A percentile compares a stretch with the other conserved stretches of the same genome.
These are phyloP conservation scores for Cryptus armator DNA, from an alignment of 2,888 invertebrate genomes.

Conservation along the genomic window DNA sequence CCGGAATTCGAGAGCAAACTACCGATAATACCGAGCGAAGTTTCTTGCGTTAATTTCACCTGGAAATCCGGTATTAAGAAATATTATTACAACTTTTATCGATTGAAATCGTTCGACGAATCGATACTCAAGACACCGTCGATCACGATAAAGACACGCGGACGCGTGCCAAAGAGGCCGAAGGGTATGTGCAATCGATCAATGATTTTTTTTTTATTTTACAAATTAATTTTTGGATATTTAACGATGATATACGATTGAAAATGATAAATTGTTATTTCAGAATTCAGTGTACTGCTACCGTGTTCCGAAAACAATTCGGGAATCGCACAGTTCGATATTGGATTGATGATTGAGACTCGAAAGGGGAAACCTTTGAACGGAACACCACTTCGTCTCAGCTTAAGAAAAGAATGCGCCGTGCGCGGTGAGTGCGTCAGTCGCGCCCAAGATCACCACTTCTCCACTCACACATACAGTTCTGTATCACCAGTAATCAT, in stretches of 20 bases:
- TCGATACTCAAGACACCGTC: conserved; percentile 94
- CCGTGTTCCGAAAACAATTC: conserved; percentile 95
- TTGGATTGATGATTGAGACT: conserved; percentile 94
- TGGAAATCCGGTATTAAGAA: conserved; percentile 94
- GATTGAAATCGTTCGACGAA: conserved; percentile 93
- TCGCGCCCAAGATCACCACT: conserved; percentile 84
- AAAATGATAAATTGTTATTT: conserved; percentile 61
- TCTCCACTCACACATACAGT: conserved; percentile 83
- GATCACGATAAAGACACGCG: conserved; percentile 94
- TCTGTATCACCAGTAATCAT: conserved; percentile 84
- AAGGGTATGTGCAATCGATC: conserved; percentile 88
- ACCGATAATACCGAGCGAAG: conserved; percentile 96
- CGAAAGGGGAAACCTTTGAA: conserved; percentile 92
- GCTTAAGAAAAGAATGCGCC: conserved; percentile 96
- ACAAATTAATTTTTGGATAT: not conserved
- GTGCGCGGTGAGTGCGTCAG: conserved; percentile 92
- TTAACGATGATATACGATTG: not conserved
- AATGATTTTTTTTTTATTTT: not conserved
- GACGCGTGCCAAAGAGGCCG: conserved; percentile 93
- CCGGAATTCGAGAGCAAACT: conserved; percentile 96
- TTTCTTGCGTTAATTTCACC: conserved; percentile 95
- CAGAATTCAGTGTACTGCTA: conserved; percentile 95
- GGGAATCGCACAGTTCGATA: conserved; percentile 94
- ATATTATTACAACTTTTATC: conserved; percentile 95
- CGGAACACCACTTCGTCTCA: conserved; percentile 94